phyloP scores from a whole-genome alignment of 2,113 vertebrate species.

The Grallaria varia region DNA sequence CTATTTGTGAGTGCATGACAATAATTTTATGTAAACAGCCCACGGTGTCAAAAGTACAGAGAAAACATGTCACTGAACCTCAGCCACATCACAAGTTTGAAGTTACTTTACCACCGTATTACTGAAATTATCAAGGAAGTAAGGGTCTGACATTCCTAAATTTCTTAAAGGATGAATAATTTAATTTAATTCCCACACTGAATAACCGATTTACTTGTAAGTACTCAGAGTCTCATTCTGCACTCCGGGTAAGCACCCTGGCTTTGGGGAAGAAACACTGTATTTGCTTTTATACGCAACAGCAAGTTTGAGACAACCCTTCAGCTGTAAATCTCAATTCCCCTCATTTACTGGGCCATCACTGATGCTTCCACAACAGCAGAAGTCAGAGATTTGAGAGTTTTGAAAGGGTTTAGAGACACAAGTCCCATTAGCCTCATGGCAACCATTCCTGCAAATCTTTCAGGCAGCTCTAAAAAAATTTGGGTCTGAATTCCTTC shows the following conservation, averaged over 20 bases:
- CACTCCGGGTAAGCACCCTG: background rate
- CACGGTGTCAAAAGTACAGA: background rate
- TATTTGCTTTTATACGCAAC: slow-evolving; percentile 31
- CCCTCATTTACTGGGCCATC: slow-evolving; percentile 18
- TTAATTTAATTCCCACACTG: slow-evolving; percentile 19
- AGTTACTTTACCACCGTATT: background rate
- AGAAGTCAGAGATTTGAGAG: slow-evolving; percentile 16
- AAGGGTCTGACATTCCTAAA: background rate
- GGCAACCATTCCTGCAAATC: background rate
- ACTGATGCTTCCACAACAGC: background rate
- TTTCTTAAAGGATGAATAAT: slow-evolving; percentile 65
- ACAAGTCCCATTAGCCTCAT: background rate
- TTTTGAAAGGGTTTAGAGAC: slow-evolving; percentile 20
- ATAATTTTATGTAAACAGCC: background rate
- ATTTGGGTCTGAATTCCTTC: background rate
- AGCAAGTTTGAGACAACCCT: slow-evolving; percentile 18
- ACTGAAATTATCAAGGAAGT: background rate
- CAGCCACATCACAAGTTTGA: background rate
- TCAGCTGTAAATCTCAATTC: slow-evolving; percentile 37
- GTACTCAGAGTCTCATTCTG: slow-evolving; percentile 23
- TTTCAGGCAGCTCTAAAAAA: background rate
- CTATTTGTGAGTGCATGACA: background rate
- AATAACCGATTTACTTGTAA: slow-evolving; percentile 64
- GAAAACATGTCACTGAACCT: background rate
- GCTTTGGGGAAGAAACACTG: slow-evolving; percentile 1